Percentiles rank a stretch among this genome's conserved stretches.
These are phyloP conservation scores for Chelonia mydas DNA, from an alignment of 2,797 vertebrate genomes.

Conservation along the genomic window DNA sequence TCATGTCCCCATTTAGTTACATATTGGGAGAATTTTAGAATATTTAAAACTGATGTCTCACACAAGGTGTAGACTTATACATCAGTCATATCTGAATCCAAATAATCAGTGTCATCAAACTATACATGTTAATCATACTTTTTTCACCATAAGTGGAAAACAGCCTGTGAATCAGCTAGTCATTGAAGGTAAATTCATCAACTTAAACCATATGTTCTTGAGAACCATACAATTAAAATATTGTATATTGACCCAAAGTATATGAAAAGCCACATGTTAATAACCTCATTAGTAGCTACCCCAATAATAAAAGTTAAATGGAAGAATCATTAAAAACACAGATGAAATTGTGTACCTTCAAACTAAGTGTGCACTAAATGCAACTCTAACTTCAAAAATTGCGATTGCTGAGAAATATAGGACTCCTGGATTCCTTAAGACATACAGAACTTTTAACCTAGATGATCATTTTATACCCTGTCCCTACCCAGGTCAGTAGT, in stretches of 20 bases:
- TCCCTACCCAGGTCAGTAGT: not conserved
- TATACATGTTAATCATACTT: not conserved
- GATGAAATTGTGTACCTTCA: not conserved
- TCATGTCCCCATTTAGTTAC: not conserved
- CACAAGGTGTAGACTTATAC: not conserved
- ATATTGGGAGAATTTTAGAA: not conserved
- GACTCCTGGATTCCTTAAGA: not conserved
- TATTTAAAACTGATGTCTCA: not conserved
- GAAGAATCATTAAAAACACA: not conserved
- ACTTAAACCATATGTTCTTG: not conserved
- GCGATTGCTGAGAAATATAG: not conserved
- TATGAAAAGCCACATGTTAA: not conserved
- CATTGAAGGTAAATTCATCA: not conserved
- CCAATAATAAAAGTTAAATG: not conserved
- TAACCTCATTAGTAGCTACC: not conserved
- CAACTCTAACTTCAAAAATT: not conserved
- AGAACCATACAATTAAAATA: not conserved
- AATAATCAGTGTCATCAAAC: not conserved
- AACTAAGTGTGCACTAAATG: not conserved
- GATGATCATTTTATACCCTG: not conserved
- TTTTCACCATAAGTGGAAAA: not conserved
- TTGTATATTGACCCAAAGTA: not conserved
- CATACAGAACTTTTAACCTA: not conserved
- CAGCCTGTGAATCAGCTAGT: not conserved
- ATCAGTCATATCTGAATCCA: not conserved